Evolutionary conservation across 2,797 vertebrate species (phyloP), one percentile per base, ranked within the genome.

Genomic region (Zalophus californianus): DNA sequence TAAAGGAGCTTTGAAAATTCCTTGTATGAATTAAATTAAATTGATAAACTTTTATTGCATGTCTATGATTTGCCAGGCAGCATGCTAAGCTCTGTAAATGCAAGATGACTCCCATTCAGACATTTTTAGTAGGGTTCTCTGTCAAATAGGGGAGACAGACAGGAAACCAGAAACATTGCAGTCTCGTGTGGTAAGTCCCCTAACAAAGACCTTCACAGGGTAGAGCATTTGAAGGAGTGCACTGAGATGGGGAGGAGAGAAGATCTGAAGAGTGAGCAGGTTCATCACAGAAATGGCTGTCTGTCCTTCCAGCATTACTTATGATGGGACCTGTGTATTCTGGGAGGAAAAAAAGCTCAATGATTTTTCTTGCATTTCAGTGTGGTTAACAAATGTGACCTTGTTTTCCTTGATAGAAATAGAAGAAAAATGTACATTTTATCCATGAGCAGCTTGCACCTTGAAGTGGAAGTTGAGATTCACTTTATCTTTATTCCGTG

Each of bases 41-140:
- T 85, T 90, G 41, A 89, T 79, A 70, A 77, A 56, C 62, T 79
- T 91, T 83, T 94, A 60, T 50, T 41, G 35, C 18, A 11, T 21
- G 54, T 2, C 35, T 93, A 48, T 93, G 88, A 94, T 91, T 93
- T 97, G 5, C 12, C 58, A 72, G 23, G 8, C 1, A 84, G 77
- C 18, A 18, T 93, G 68, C 60, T 86, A 89, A 91, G 29, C 73
- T 93, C 80, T 94, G 66, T 88, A 94, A 96, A 96, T 72, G 66
- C 84, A 96, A 87, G 75, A 85, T 80, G 64, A 88, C 73, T 97
- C 35, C 29, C 16, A 90, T 86, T 90, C 70, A 68, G 66, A 82
- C 11, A 96, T 35, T 12, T 87, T 96, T 44, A 93, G 94, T 86
- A 84, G 52, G 50, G 6, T 96, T 95, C 70, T 72, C 96, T 64